Percentiles rank a stretch among this genome's conserved stretches.
Evolutionary conservation across 1,140 invertebrate species (phyloP).

Genomic region (Macrobrachium rosenbergii): DNA sequence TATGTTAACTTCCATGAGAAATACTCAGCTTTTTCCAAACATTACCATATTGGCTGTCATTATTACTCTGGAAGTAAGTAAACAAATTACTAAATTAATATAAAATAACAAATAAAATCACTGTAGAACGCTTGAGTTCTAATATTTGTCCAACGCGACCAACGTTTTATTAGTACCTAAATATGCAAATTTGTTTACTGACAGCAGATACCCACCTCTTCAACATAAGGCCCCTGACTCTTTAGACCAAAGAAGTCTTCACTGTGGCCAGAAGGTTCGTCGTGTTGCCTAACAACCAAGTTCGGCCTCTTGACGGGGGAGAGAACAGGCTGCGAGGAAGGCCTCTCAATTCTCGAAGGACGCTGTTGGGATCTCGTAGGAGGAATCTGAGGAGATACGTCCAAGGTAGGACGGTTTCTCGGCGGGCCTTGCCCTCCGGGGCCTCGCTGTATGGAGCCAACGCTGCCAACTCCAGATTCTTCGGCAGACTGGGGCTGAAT

Average conservation of each 20-base stretch:
- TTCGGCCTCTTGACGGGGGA: conserved; percentile 29
- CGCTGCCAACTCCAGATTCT: conserved; percentile 23
- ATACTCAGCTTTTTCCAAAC: no score
- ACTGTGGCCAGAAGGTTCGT: neutral
- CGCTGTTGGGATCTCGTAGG: conserved; percentile 48
- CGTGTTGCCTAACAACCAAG: conserved; percentile 27
- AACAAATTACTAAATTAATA: no score
- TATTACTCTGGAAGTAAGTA: no score
- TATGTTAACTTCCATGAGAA: no score
- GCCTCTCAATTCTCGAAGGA: conserved; percentile 29
- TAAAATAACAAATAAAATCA: no score
- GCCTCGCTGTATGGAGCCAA: conserved; percentile 51
- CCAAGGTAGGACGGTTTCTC: neutral
- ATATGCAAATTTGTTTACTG: no score
- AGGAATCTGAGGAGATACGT: conserved; percentile 67
- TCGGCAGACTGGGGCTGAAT: conserved; percentile 14
- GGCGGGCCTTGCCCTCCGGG: conserved; percentile 43
- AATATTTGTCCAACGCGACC: no score
- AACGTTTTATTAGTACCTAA: no score
- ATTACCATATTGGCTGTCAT: no score
- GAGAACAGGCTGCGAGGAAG: conserved; percentile 25
- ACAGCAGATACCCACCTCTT: conserved; percentile 21
- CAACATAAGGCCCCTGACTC: conserved; percentile 39
- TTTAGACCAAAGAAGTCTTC: conserved; percentile 15
- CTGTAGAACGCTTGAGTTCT: no score